A percentile compares a stretch with the other conserved stretches of the same genome.
These are phyloP conservation scores for Phortica magna DNA, from an alignment of 2,888 invertebrate species.

Conservation along the genomic window DNA sequence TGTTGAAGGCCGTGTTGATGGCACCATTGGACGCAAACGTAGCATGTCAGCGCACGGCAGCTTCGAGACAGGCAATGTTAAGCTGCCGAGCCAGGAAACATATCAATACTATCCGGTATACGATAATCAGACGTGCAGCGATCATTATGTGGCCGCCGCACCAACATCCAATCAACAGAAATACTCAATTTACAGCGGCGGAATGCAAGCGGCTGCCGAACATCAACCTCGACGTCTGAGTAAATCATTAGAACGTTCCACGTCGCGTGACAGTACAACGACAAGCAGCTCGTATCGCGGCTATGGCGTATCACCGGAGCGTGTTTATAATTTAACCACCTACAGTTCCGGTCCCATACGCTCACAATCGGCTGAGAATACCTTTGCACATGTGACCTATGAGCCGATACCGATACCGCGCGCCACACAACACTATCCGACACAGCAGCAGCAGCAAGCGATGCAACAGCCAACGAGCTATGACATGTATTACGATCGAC, in stretches of 20 bases:
- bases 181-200: background rate
- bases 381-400: conserved; percentile 77
- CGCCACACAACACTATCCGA: conserved; percentile 42
- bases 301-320: conserved; percentile 76
- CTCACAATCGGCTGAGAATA: conserved; percentile 77
- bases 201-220: conserved; percentile 30
- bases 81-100: conserved; percentile 64
- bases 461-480: conserved; percentile 50
- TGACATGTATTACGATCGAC: conserved; percentile 41
- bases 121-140: conserved; percentile 76
- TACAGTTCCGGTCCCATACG: conserved; percentile 73
- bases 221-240: conserved; percentile 64
- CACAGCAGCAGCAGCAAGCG: conserved; percentile 40
- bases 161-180: conserved; percentile 50
- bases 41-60: conserved; percentile 77
- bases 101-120: conserved; percentile 77
- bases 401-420: conserved; percentile 77
- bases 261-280: conserved; percentile 75
- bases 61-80: conserved; percentile 70
- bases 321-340: conserved; percentile 69
- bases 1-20: conserved; percentile 30
- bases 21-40: conserved; percentile 66
- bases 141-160: conserved; percentile 75
- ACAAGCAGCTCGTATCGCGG: conserved; percentile 69
- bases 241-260: conserved; percentile 77